Conservation (phyloP, 2,888 invertebrate species). For the Vesta saturnalis region DNA sequence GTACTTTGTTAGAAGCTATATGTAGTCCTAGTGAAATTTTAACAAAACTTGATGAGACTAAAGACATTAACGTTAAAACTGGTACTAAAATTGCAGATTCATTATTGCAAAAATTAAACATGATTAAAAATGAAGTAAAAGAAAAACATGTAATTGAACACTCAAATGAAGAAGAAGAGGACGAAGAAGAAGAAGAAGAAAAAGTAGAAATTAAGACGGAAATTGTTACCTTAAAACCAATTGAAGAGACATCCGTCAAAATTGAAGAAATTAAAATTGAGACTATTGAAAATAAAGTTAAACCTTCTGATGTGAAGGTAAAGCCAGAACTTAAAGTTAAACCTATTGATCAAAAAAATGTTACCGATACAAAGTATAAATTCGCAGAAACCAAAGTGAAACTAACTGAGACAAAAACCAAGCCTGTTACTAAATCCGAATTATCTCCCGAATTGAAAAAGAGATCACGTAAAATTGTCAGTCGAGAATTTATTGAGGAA, state of each 20-base stretch:
- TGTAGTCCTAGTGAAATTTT: conserved; percentile 52
- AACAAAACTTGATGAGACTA: conserved; percentile 57
- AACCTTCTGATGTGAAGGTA: conserved; percentile 40
- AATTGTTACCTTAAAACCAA: conserved; percentile 6
- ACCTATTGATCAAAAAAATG: conserved; percentile 43
- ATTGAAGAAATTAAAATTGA: conserved; percentile 21
- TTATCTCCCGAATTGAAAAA: conserved; percentile 49
- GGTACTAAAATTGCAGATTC: conserved; percentile 61
- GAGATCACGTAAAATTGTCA: conserved; percentile 56
- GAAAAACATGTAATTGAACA: conserved; percentile 23
- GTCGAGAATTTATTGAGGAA: conserved; percentile 65
- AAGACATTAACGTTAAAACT: conserved; percentile 57
- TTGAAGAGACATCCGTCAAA: conserved; percentile 25
- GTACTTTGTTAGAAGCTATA: conserved; percentile 56
- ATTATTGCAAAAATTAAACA: conserved; percentile 58
- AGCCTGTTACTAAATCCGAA: conserved; percentile 19
- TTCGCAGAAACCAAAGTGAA: conserved; percentile 25
- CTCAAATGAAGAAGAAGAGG: no score
- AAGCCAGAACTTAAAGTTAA: conserved; percentile 50
- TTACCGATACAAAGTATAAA: conserved; percentile 32
- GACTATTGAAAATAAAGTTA: conserved; percentile 34
- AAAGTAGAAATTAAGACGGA: no score
- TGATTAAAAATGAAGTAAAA: conserved; percentile 53
- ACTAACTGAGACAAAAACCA: conserved; percentile 19
- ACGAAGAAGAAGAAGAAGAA: conserved; percentile 46